A percentile compares a stretch with the other conserved stretches of the same genome.
Conservation (phyloP, 2,113 vertebrate genomes). For the Salvelinus alpinus region DNA sequence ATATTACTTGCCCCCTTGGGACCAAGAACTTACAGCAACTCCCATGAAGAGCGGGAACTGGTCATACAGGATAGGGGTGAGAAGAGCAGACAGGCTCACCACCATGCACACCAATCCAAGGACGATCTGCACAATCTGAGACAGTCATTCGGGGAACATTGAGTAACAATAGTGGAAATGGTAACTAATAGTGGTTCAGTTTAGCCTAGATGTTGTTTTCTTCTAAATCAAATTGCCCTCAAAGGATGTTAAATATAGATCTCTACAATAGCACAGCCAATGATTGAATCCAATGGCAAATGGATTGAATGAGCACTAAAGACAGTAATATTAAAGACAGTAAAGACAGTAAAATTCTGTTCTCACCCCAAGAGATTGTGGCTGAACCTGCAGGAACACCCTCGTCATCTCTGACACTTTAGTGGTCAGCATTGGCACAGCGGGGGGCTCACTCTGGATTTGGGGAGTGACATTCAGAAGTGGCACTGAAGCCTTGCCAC, state of each 20-base stretch:
- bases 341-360: too few species aligned
- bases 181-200: too few species aligned
- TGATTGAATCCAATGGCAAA: too few species aligned
- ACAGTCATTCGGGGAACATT: not conserved
- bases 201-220: too few species aligned
- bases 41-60: conserved; percentile 39
- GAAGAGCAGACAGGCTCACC: conserved; percentile 22
- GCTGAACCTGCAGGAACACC: conserved; percentile 43
- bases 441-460: not conserved
- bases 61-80: not conserved
- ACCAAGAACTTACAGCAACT: conserved; percentile 30
- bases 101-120: conserved; percentile 43
- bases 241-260: too few species aligned
- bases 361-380: conserved; percentile 59
- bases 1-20: not conserved
- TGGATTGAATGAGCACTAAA: too few species aligned
- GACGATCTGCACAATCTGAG: conserved; percentile 62
- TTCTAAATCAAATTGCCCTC: too few species aligned
- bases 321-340: too few species aligned
- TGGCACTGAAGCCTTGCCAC: not conserved
- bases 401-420: conserved; percentile 29
- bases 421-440: not conserved
- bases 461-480: not conserved
- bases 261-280: too few species aligned
- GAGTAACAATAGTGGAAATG: not conserved